Conservation (phyloP, 2,888 invertebrate species). For the Mamestra brassicae region DNA sequence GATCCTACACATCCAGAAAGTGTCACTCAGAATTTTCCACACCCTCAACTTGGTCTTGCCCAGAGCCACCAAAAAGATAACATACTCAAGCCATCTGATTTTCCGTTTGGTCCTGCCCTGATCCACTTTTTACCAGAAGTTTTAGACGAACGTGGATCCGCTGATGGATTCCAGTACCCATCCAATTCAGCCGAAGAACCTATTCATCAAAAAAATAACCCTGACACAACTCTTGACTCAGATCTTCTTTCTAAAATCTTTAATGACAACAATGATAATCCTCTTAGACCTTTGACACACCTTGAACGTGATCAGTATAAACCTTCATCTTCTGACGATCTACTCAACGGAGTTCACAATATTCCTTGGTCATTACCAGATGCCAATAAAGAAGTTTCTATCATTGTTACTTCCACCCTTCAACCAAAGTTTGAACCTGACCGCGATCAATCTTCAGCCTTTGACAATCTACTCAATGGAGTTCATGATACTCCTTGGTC, state of each 20-base stretch:
- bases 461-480: constrained; percentile 16
- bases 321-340: constrained; percentile 12
- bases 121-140: background rate
- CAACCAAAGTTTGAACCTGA: background rate
- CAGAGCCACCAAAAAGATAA: background rate
- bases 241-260: background rate
- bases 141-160: background rate
- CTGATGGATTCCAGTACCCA: background rate
- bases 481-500: constrained; percentile 14
- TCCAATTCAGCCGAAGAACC: background rate
- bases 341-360: constrained; percentile 13
- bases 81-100: background rate
- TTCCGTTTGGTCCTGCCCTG: background rate
- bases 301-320: constrained; percentile 14
- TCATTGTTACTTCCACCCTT: background rate
- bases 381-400: background rate
- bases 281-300: constrained; percentile 6
- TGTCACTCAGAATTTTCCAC: background rate
- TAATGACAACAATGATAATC: background rate
- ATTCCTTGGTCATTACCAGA: background rate
- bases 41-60: background rate
- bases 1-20: background rate
- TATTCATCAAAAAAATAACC: background rate
- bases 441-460: constrained; percentile 12
- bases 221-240: background rate